Percentiles rank a stretch among this genome's conserved stretches.
phyloP scores from a whole-genome alignment of 1,140 invertebrate genomes.

The Rhyzopertha dominica region DNA sequence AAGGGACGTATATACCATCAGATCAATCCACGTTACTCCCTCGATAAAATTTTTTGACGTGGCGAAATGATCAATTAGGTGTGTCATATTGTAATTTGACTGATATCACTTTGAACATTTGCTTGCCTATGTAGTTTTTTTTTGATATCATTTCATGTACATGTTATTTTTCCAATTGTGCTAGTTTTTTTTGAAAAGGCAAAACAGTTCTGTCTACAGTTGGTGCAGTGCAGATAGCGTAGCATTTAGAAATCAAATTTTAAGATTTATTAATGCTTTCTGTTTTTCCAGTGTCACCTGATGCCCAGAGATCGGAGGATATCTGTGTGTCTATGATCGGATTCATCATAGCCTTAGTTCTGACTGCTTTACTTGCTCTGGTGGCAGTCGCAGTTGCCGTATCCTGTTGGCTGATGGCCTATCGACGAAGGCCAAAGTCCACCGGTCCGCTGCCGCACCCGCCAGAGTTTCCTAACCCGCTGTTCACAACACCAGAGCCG shows the following conservation, averaged over 20 bases:
- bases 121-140: too few relatives aligned
- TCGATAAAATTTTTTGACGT: too few relatives aligned
- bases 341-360: slow-evolving; percentile 84
- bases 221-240: too few relatives aligned
- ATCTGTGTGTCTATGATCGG: slow-evolving; percentile 92
- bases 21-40: too few relatives aligned
- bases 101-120: too few relatives aligned
- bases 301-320: slow-evolving; percentile 67
- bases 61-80: too few relatives aligned
- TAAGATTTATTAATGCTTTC: slow-evolving; percentile 13
- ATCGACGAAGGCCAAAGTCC: slow-evolving; percentile 76
- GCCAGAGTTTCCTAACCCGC: slow-evolving; percentile 89
- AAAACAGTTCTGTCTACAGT: too few relatives aligned
- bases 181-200: too few relatives aligned
- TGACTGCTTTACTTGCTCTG: slow-evolving; percentile 84
- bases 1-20: too few relatives aligned
- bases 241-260: slow-evolving; percentile 10
- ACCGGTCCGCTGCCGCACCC: slow-evolving; percentile 88
- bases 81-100: too few relatives aligned
- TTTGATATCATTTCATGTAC: too few relatives aligned
- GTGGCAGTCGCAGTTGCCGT: slow-evolving; percentile 91
- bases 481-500: slow-evolving; percentile 81
- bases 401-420: slow-evolving; percentile 92
- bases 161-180: too few relatives aligned
- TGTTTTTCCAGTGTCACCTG: slow-evolving; percentile 53